These are phyloP conservation scores for Eilema griseolum DNA, from an alignment of 2,888 invertebrate genomes.

Conservation along the genomic window DNA sequence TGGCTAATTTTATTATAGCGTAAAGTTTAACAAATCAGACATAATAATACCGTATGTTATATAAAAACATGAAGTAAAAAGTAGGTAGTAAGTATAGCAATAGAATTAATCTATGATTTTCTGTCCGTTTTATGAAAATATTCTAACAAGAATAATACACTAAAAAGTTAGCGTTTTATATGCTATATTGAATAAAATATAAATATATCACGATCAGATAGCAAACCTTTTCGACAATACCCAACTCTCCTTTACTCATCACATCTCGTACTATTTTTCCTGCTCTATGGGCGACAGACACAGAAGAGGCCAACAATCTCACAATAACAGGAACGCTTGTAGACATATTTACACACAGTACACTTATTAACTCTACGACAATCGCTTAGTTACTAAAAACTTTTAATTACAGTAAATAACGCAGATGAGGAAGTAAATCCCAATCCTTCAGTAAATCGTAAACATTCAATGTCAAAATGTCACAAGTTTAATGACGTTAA, in stretches of 20 bases:
- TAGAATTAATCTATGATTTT: neutral
- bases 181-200: neutral
- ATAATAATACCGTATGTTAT: neutral
- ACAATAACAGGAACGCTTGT: slow-evolving; percentile 89
- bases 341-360: slow-evolving; percentile 81
- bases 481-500: too few species aligned
- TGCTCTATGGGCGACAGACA: slow-evolving; percentile 93
- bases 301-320: slow-evolving; percentile 92
- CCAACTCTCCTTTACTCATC: slow-evolving; percentile 95
- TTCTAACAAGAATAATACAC: neutral
- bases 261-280: slow-evolving; percentile 97
- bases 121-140: neutral
- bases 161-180: neutral
- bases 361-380: neutral
- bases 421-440: too few species aligned
- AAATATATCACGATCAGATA: neutral
- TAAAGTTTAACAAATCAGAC: neutral
- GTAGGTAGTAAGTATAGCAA: neutral
- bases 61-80: neutral
- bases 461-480: too few species aligned
- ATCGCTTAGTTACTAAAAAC: neutral
- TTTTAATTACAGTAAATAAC: neutral
- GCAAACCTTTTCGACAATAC: slow-evolving; percentile 95
- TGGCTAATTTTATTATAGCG: neutral
- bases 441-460: too few species aligned